Percentiles rank a stretch among this genome's conserved stretches.
Conservation (phyloP, 2,797 vertebrate genomes). For the Clamator glandarius region DNA sequence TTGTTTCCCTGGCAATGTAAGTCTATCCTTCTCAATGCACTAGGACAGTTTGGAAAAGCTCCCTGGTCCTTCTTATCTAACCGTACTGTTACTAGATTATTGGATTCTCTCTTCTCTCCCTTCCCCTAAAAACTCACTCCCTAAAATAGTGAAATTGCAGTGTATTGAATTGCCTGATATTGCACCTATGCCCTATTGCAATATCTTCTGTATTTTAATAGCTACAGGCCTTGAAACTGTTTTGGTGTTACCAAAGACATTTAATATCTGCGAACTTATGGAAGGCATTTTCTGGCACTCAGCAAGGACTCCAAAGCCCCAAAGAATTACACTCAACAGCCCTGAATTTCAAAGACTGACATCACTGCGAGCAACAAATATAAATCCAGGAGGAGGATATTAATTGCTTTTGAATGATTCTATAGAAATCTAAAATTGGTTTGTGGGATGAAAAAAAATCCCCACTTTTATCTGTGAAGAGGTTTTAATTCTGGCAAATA, state of each 20-base stretch:
- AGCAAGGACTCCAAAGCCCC: slow-evolving; percentile 27
- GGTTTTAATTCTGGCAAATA: slow-evolving; percentile 32
- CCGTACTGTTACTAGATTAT: background rate
- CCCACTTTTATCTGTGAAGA: slow-evolving; percentile 25
- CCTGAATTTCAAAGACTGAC: slow-evolving; percentile 54
- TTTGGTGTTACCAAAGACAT: slow-evolving; percentile 22
- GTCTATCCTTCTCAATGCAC: background rate
- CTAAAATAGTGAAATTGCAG: background rate
- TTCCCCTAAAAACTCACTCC: background rate
- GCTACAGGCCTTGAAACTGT: background rate
- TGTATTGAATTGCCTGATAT: background rate
- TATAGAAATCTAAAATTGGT: slow-evolving; percentile 46
- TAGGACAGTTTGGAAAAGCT: background rate
- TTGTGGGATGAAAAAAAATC: background rate
- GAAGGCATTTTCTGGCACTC: slow-evolving; percentile 11
- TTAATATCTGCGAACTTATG: background rate
- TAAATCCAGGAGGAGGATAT: slow-evolving; percentile 43
- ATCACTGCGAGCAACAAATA: background rate
- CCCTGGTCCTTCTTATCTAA: background rate
- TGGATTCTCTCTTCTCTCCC: background rate
- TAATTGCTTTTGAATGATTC: slow-evolving; percentile 53
- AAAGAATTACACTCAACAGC: slow-evolving; percentile 32
- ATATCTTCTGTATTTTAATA: background rate
- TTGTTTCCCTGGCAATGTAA: background rate
- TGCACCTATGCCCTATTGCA: background rate